Percentiles rank a stretch among this genome's conserved stretches.
phyloP scores from a whole-genome alignment of 2,888 invertebrate genomes.

The Furcula furcula region DNA sequence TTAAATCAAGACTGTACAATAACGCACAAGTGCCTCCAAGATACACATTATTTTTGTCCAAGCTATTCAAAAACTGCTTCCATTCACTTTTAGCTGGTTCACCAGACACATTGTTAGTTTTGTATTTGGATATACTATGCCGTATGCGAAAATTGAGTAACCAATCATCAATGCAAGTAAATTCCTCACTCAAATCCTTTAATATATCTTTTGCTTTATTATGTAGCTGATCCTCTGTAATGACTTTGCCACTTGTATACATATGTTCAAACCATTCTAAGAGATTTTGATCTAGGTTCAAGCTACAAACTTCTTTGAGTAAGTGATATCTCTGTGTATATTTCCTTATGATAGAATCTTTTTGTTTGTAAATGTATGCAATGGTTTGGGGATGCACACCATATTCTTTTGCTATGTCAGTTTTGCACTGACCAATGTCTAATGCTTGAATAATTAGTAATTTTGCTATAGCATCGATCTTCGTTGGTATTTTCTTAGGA shows the following conservation, averaged over 20 bases:
- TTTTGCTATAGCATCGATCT: constrained; percentile 36
- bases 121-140: constrained; percentile 36
- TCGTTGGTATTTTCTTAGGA: constrained; percentile 23
- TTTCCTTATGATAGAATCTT: constrained; percentile 34
- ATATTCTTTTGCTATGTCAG: constrained; percentile 40
- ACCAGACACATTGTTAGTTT: constrained; percentile 18
- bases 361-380: constrained; percentile 38
- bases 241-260: constrained; percentile 25
- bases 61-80: constrained; percentile 26
- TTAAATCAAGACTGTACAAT: constrained; percentile 30
- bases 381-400: constrained; percentile 38
- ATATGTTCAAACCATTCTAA: constrained; percentile 38
- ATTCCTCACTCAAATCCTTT: constrained; percentile 29
- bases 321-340: constrained; percentile 33
- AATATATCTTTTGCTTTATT: constrained; percentile 33
- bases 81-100: constrained; percentile 28
- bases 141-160: constrained; percentile 34
- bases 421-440: constrained; percentile 40
- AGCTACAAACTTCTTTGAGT: constrained; percentile 23
- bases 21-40: constrained; percentile 36
- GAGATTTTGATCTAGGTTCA: constrained; percentile 37
- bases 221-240: constrained; percentile 31
- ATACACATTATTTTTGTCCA: constrained; percentile 31
- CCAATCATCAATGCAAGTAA: constrained; percentile 37
- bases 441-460: constrained; percentile 41